phyloP scores from a whole-genome alignment of 2,113 vertebrate species.

The Synodontis membranacea region DNA sequence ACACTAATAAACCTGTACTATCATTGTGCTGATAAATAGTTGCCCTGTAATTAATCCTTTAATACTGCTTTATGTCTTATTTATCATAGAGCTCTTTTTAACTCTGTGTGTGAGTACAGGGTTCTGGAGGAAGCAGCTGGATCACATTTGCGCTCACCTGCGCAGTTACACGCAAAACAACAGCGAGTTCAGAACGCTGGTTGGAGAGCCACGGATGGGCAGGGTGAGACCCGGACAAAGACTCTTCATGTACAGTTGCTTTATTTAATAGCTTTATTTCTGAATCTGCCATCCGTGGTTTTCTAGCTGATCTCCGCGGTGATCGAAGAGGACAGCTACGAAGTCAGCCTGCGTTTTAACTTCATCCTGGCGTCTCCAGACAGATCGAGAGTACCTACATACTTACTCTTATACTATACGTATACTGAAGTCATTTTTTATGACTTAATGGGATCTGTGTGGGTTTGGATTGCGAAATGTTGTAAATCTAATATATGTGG shows the following conservation, averaged over 20 bases:
- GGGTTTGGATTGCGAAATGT: not conserved
- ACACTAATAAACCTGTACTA: no score
- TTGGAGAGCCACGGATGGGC: slow-evolving; percentile 91
- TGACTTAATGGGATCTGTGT: not conserved
- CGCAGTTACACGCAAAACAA: slow-evolving; percentile 90
- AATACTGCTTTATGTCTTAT: not conserved
- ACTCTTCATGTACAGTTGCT: not conserved
- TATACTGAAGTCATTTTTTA: not conserved
- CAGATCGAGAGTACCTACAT: slow-evolving; percentile 43
- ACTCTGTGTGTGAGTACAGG: slow-evolving; percentile 68
- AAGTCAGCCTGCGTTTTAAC: slow-evolving; percentile 84
- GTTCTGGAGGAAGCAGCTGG: slow-evolving; percentile 94
- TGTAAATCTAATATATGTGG: not conserved
- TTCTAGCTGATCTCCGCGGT: slow-evolving; percentile 82
- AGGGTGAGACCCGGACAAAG: slow-evolving; percentile 71
- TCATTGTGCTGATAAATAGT: no score
- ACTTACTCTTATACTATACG: no score
- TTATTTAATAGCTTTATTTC: not conserved
- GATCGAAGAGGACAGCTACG: slow-evolving; percentile 76
- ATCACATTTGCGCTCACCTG: slow-evolving; percentile 90
- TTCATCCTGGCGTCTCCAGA: slow-evolving; percentile 71
- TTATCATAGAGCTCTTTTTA: not conserved
- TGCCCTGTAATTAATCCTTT: no score
- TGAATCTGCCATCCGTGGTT: no score
- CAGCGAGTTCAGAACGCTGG: slow-evolving; percentile 82